Percentiles rank a stretch among this genome's conserved stretches.
Evolutionary conservation across 2,113 vertebrate genomes (phyloP).

Genomic region (Toxotes jaculatrix): DNA sequence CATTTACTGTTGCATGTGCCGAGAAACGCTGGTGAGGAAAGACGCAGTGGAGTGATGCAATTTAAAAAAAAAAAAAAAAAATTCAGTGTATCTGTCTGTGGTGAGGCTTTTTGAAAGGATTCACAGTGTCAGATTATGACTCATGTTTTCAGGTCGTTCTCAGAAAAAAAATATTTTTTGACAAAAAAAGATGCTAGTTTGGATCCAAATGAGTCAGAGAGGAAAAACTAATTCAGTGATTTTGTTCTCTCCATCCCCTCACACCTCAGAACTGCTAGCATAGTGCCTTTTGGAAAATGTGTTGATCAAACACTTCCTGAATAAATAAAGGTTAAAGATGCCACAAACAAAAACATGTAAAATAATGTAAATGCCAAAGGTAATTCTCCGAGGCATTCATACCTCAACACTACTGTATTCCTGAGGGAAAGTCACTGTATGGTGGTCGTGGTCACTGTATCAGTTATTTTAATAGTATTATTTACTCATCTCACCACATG

Average conservation of each 20-base stretch:
- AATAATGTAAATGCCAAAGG: neutral
- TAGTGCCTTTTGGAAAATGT: neutral
- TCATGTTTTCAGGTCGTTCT: neutral
- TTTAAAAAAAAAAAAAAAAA: slow-evolving; percentile 4
- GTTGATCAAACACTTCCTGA: neutral
- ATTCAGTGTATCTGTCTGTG: neutral
- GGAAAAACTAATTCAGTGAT: neutral
- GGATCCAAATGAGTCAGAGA: neutral
- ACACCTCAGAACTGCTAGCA: neutral
- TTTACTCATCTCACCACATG: slow-evolving; percentile 34
- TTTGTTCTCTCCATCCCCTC: neutral
- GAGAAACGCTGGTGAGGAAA: neutral
- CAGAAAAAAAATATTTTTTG: neutral
- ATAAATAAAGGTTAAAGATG: neutral
- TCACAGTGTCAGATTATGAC: neutral
- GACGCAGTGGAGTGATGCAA: slow-evolving; percentile 20
- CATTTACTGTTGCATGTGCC: slow-evolving; percentile 6
- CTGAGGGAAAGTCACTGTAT: neutral
- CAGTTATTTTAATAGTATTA: neutral
- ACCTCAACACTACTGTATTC: neutral
- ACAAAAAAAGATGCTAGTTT: neutral
- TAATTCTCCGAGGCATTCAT: neutral
- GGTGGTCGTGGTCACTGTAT: neutral
- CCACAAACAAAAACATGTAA: neutral
- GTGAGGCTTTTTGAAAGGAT: neutral